Percentiles rank a stretch among this genome's conserved stretches.
These are phyloP conservation scores for Heliconius charithonia DNA, from an alignment of 2,888 invertebrate species.

Conservation along the genomic window DNA sequence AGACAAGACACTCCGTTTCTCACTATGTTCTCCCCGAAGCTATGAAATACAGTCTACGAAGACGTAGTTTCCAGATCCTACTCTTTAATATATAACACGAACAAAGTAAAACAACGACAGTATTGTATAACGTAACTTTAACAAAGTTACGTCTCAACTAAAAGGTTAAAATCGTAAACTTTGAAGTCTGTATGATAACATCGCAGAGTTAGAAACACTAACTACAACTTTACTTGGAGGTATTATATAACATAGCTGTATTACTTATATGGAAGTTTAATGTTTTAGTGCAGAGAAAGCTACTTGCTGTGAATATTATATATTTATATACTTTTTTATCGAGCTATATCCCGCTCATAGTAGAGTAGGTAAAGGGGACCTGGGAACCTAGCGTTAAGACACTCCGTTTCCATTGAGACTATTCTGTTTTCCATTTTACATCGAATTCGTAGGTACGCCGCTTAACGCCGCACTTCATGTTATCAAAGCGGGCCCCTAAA, in stretches of 20 bases:
- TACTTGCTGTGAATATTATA: neutral
- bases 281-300: neutral
- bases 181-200: slow-evolving; percentile 1
- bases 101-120: neutral
- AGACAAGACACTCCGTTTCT: neutral
- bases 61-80: neutral
- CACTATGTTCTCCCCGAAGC: neutral
- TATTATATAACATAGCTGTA: slow-evolving; percentile 1
- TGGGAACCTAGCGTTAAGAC: neutral
- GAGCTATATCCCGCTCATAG: neutral
- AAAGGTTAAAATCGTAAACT: slow-evolving; percentile 24
- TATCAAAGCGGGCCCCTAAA: too few species aligned
- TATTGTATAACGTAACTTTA: slow-evolving; percentile 3
- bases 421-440: neutral
- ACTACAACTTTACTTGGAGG: neutral
- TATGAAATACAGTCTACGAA: neutral
- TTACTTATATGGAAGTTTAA: slow-evolving; percentile 3
- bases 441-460: neutral
- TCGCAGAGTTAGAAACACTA: slow-evolving; percentile 10
- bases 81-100: neutral
- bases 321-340: neutral
- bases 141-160: slow-evolving; percentile 14
- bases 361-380: neutral
- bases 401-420: neutral
- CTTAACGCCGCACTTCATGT: too few species aligned